Evolutionary conservation across 2,888 invertebrate genomes (phyloP).

Genomic region (Platycheirus albimanus): DNA sequence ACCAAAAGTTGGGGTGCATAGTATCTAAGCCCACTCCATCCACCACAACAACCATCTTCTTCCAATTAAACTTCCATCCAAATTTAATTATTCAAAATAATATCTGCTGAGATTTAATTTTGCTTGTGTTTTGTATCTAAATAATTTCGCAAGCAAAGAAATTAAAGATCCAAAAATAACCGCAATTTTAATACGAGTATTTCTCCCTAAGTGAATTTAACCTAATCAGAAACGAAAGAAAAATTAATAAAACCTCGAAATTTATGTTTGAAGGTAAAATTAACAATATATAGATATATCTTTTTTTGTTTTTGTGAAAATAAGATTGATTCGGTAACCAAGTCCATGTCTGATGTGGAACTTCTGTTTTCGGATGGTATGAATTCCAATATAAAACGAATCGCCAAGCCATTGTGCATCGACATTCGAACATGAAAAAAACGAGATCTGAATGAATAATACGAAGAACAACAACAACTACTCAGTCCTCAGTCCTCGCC

Average conservation of each 20-base stretch:
- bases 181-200: constrained; percentile 22
- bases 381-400: constrained; percentile 67
- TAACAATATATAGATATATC: constrained; percentile 25
- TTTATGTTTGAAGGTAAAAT: constrained; percentile 45
- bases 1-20: not conserved
- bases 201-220: not conserved
- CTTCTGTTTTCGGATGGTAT: constrained; percentile 42
- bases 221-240: constrained; percentile 40
- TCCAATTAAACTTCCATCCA: constrained; percentile 56
- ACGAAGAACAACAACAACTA: not conserved
- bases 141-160: constrained; percentile 31
- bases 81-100: constrained; percentile 72
- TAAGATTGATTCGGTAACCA: constrained; percentile 49
- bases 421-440: constrained; percentile 25
- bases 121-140: constrained; percentile 44
- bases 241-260: constrained; percentile 51
- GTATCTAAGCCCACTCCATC: not conserved
- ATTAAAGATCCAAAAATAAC: constrained; percentile 21
- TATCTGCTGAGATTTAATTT: constrained; percentile 57
- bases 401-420: constrained; percentile 58
- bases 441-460: constrained; percentile 59
- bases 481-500: constrained; percentile 22
- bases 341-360: constrained; percentile 28
- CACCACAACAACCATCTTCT: constrained; percentile 5
- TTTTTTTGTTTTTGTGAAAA: constrained; percentile 18